phyloP scores from a whole-genome alignment of 2,113 vertebrate species.

The Aplodontia rufa region DNA sequence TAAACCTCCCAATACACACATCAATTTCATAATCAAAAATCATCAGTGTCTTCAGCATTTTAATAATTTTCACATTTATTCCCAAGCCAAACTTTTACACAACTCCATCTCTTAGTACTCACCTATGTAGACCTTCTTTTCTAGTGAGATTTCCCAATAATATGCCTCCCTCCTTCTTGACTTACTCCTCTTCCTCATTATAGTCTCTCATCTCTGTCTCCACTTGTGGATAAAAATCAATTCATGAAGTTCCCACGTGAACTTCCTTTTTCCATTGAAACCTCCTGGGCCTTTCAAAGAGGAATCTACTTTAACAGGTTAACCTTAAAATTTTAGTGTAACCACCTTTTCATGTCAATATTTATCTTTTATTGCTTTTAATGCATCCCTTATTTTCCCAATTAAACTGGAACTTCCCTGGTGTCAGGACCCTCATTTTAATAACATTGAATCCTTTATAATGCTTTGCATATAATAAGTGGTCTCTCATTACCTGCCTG shows the following conservation, averaged over 20 bases:
- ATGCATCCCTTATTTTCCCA: background rate
- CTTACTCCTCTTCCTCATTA: background rate
- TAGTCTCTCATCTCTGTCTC: background rate
- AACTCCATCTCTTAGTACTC: background rate
- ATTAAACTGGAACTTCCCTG: background rate
- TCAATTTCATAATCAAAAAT: background rate
- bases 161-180: background rate
- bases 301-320: background rate
- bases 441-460: background rate
- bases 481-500: constrained; percentile 6
- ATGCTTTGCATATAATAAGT: background rate
- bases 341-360: background rate
- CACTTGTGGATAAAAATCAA: background rate
- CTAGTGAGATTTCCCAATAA: accelerated
- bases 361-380: background rate
- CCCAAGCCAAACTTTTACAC: background rate
- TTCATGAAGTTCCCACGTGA: background rate
- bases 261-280: background rate
- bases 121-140: background rate
- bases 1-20: background rate
- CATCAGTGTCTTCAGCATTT: accelerated
- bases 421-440: background rate
- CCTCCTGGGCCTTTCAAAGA: background rate
- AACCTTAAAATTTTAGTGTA: background rate
- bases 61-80: background rate